Conservation (phyloP, 2,888 invertebrate species). For the Nomada ruficornis region DNA sequence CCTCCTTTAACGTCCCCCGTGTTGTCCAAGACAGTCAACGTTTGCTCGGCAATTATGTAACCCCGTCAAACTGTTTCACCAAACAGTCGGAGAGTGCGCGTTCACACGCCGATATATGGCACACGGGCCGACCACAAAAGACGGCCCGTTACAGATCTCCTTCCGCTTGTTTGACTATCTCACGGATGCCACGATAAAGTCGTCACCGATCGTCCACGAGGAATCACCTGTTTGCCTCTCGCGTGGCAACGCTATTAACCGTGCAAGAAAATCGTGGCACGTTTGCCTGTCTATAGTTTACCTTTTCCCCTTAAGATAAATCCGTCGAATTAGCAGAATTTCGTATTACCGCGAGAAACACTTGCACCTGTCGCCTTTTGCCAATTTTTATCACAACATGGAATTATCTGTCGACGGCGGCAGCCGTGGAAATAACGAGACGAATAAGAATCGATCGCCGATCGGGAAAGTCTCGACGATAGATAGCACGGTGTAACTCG, state of each 20-base stretch:
- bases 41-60: constrained; percentile 83
- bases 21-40: constrained; percentile 80
- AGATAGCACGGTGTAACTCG: constrained; percentile 39
- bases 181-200: constrained; percentile 42
- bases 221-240: constrained; percentile 6
- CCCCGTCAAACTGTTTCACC: constrained; percentile 83
- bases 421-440: constrained; percentile 15
- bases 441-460: neutral
- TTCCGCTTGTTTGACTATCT: constrained; percentile 43
- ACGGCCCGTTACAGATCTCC: constrained; percentile 25
- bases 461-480: constrained; percentile 19
- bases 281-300: neutral
- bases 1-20: constrained; percentile 70
- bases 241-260: neutral
- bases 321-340: no score
- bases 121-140: constrained; percentile 67
- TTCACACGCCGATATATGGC: constrained; percentile 77
- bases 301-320: neutral
- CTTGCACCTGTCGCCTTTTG: neutral
- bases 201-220: constrained; percentile 11
- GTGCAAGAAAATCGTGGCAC: neutral
- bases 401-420: no score
- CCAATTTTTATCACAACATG: no score
- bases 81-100: constrained; percentile 77
- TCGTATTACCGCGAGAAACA: no score